A percentile compares a stretch with the other conserved stretches of the same genome.
Conservation (phyloP, 2,797 vertebrate species). For the Bufotes viridis region DNA sequence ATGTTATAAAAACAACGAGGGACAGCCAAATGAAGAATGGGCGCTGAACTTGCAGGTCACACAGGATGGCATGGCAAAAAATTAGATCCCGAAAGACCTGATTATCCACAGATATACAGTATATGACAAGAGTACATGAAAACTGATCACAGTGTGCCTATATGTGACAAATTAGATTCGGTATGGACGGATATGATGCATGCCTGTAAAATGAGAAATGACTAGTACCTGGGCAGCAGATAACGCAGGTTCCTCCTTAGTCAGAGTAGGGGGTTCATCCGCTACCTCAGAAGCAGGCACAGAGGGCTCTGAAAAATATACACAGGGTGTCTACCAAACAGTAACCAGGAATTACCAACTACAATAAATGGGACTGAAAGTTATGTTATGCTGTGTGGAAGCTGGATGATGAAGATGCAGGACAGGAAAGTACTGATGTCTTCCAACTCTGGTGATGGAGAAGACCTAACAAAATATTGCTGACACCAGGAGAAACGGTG, state of each 20-base stretch:
- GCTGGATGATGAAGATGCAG: neutral
- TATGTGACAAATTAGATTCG: neutral
- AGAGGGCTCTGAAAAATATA: conserved; percentile 77
- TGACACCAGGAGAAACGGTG: neutral
- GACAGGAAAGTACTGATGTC: neutral
- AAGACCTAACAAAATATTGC: no score
- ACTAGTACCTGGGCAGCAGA: conserved; percentile 77
- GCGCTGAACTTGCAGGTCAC: no score
- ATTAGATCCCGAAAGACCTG: no score
- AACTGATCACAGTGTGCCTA: neutral
- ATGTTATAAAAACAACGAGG: no score
- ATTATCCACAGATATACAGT: no score
- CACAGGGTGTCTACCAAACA: neutral
- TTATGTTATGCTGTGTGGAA: no score
- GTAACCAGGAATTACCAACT: neutral
- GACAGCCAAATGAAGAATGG: no score
- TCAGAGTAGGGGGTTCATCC: conserved; percentile 96
- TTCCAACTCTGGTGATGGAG: neutral
- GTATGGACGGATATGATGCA: neutral
- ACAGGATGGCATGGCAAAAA: no score
- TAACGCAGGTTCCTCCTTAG: conserved; percentile 92
- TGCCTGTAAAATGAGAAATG: neutral
- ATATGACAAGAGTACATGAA: no score
- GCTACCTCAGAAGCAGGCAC: conserved; percentile 86
- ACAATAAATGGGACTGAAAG: no score